A percentile compares a stretch with the other conserved stretches of the same genome.
Conservation (phyloP, 2,888 invertebrate genomes). For the Platycnemis pennipes region DNA sequence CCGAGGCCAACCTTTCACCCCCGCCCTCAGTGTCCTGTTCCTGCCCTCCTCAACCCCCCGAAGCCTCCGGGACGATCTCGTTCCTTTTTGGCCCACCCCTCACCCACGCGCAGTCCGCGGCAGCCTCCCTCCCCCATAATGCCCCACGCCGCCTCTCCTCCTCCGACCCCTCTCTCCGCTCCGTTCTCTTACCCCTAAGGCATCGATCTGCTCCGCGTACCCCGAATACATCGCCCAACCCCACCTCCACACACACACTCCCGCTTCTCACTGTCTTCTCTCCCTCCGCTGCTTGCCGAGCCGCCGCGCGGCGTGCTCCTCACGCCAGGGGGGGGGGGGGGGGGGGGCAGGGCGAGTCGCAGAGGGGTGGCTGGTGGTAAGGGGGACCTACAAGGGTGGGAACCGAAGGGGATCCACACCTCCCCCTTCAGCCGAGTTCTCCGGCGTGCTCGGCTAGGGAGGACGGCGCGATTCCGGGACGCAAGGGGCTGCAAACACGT, state of each 20-base stretch:
- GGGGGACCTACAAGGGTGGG: not conserved
- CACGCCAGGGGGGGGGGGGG: not conserved
- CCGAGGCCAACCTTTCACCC: not conserved
- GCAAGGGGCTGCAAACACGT: too few relatives aligned
- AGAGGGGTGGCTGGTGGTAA: not conserved
- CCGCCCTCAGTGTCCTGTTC: not conserved
- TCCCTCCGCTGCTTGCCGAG: not conserved
- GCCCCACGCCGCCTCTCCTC: not conserved
- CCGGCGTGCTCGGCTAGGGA: too few relatives aligned
- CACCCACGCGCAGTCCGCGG: not conserved
- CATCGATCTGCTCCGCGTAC: conserved; percentile 32
- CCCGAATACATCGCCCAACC: conserved; percentile 31
- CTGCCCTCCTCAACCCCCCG: not conserved
- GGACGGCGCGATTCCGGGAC: too few relatives aligned
- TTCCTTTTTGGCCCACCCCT: not conserved
- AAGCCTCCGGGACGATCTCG: not conserved
- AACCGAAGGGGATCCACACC: not conserved
- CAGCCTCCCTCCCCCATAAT: not conserved
- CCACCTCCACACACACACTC: not conserved
- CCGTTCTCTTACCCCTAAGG: conserved; percentile 13
- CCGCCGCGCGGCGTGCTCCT: not conserved
- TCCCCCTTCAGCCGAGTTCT: not conserved
- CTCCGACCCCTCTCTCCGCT: not conserved
- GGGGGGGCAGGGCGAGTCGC: not conserved
- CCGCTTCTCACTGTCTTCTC: not conserved